Conservation (phyloP, 1,140 invertebrate species). For the Zaprionus kolodkinae region DNA sequence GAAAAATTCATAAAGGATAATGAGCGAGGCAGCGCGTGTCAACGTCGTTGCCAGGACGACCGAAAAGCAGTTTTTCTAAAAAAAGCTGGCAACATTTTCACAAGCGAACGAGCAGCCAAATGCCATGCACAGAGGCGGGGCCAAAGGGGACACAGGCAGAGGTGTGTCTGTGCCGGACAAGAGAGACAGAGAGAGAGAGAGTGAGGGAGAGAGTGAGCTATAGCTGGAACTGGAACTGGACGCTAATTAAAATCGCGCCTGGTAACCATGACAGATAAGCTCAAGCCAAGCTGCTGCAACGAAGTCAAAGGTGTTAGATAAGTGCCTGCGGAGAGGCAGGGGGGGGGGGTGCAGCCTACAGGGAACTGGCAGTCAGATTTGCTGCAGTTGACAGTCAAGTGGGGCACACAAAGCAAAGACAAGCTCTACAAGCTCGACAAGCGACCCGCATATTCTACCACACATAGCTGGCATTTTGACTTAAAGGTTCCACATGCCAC, state of each 20-base stretch:
- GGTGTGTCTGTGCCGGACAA: constrained; percentile 59
- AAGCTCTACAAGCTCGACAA: constrained; percentile 54
- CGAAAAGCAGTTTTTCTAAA: constrained; percentile 24
- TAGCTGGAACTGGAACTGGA: constrained; percentile 20
- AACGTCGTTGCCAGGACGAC: constrained; percentile 56
- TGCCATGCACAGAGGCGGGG: constrained; percentile 45
- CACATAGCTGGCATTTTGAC: constrained; percentile 62
- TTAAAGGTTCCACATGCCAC: constrained; percentile 45
- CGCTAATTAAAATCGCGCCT: constrained; percentile 74
- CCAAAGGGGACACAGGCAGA: constrained; percentile 23
- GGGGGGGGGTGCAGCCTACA: neutral
- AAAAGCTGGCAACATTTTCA: constrained; percentile 60
- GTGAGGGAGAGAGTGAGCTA: too few species aligned
- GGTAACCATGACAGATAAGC: constrained; percentile 77
- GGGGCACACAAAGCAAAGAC: constrained; percentile 52
- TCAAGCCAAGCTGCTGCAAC: constrained; percentile 39
- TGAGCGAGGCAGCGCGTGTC: constrained; percentile 80
- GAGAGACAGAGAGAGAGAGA: constrained; percentile 11
- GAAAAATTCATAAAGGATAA: constrained; percentile 83
- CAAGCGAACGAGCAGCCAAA: constrained; percentile 74
- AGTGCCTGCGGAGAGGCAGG: constrained; percentile 40
- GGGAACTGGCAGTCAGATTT: constrained; percentile 22
- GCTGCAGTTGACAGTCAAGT: constrained; percentile 67
- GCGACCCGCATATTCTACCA: constrained; percentile 52
- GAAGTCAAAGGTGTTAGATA: constrained; percentile 78